Evolutionary conservation across 53 echinoderm and acorn worm species (phyloP), one percentile per base, ranked within the genome.

Genomic region (Paracentrotus lividus): DNA sequence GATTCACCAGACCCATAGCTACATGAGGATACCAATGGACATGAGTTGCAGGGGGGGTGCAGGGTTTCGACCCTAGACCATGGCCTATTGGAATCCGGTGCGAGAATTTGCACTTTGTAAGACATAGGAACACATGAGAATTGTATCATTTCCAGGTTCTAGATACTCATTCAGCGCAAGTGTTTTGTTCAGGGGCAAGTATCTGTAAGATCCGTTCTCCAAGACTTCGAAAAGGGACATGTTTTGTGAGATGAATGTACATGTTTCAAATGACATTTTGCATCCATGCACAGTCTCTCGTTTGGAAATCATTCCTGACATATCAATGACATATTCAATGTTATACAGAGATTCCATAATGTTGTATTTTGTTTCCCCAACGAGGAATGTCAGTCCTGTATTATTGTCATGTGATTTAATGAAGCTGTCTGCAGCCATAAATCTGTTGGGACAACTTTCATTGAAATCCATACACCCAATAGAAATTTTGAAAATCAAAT

Each of bases 51-150:
- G n/a, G n/a, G n/a, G n/a, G n/a, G n/a, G n/a, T n/a, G n/a, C n/a
- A n/a, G n/a, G n/a, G n/a, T n/a, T n/a, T n/a, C n/a, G n/a, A n/a
- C n/a, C n/a, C n/a, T n/a, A n/a, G n/a, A n/a, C n/a, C n/a, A n/a
- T n/a, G n/a, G n/a, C n/a, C n/a, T n/a, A n/a, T n/a, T n/a, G 86
- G 38, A 86, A 86, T 86, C 34, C 57, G 12, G 31, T 5, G 8
- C 23, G 4, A 56, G 26, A 36, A 1, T 15, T 1, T 1, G 0
- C 56, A 26, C 38, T 36, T 36, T 36, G 20, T 38, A 86, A 86
- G 9, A 86, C 86, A 53, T 86, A 55, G 21, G 86, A 86, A 21
- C 86, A 86, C 33, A 86, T 29, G 33, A 55, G 38, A 86, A 86
- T 36, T 16, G 54, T 86, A 21, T 54, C 86, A 86, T 86, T 86